A percentile compares a stretch with the other conserved stretches of the same genome.
phyloP scores from a whole-genome alignment of 2,113 vertebrate genomes.

The Hemibagrus wyckioides region DNA sequence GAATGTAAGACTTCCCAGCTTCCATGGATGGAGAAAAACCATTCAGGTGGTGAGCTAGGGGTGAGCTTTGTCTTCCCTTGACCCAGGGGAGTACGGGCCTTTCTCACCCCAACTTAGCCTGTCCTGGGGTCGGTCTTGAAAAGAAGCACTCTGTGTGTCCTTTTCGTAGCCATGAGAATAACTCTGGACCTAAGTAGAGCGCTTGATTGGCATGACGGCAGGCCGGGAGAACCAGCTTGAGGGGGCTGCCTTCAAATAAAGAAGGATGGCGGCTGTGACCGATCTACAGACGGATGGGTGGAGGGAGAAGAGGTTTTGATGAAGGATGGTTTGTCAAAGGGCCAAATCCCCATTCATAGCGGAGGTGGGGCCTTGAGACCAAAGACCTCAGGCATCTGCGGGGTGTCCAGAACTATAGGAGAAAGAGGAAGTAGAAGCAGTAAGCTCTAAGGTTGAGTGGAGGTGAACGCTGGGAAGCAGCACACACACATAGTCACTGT shows the following conservation, averaged over 20 bases:
- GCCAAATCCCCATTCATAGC: slow-evolving; percentile 38
- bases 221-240: not conserved
- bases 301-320: slow-evolving; percentile 58
- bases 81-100: slow-evolving; percentile 3
- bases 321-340: slow-evolving; percentile 49
- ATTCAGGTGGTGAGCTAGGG: slow-evolving; percentile 45
- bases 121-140: slow-evolving; percentile 61
- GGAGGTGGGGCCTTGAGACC: slow-evolving; percentile 66
- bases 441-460: slow-evolving; percentile 81
- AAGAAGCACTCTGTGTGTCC: slow-evolving; percentile 62
- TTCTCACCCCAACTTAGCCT: slow-evolving; percentile 28
- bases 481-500: slow-evolving; percentile 47
- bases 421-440: slow-evolving; percentile 79
- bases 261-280: slow-evolving; percentile 34
- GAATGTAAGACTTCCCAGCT: not conserved
- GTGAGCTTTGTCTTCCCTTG: slow-evolving; percentile 13
- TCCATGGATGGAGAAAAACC: slow-evolving; percentile 30
- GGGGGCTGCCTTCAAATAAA: slow-evolving; percentile 37
- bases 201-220: slow-evolving; percentile 68
- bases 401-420: slow-evolving; percentile 61
- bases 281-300: slow-evolving; percentile 41
- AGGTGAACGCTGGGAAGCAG: slow-evolving; percentile 75
- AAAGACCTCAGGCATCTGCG: slow-evolving; percentile 62
- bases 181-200: slow-evolving; percentile 69
- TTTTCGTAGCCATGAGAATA: slow-evolving; percentile 66